Percentiles rank a stretch among this genome's conserved stretches.
phyloP scores from a whole-genome alignment of 2,797 vertebrate species.

The Pangasius sanitwongsei region DNA sequence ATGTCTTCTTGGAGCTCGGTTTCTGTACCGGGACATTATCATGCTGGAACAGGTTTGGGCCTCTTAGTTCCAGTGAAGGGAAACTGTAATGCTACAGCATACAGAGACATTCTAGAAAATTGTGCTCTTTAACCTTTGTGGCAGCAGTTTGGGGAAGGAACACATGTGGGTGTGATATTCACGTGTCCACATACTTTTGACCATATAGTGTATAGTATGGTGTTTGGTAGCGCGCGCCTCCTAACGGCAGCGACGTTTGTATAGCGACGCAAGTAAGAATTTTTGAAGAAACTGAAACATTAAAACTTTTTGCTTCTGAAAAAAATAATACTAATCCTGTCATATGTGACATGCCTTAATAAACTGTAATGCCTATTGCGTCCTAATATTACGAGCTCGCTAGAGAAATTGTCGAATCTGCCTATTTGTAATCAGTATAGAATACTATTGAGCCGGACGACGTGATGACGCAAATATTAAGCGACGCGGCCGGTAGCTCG shows the following conservation, averaged over 20 bases:
- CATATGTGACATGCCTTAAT: background rate
- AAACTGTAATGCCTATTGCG: background rate
- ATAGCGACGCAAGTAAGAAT: background rate
- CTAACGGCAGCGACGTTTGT: background rate
- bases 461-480: slow-evolving; percentile 4
- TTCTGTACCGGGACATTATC: too few relatives aligned
- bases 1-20: too few relatives aligned
- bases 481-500: background rate
- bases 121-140: background rate
- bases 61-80: background rate
- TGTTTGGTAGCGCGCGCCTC: slow-evolving; percentile 1
- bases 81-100: background rate
- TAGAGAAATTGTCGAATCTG: background rate
- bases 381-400: background rate
- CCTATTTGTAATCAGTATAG: background rate
- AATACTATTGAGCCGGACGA: background rate
- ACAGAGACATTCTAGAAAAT: background rate
- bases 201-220: background rate
- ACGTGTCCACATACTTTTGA: background rate
- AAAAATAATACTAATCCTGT: background rate
- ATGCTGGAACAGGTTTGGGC: background rate
- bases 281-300: background rate
- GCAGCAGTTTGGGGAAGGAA: background rate
- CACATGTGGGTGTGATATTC: background rate
- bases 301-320: background rate